Base-by-base conservation (phyloP, 2,888 invertebrate genomes). In the Sisyra nigra region DNA sequence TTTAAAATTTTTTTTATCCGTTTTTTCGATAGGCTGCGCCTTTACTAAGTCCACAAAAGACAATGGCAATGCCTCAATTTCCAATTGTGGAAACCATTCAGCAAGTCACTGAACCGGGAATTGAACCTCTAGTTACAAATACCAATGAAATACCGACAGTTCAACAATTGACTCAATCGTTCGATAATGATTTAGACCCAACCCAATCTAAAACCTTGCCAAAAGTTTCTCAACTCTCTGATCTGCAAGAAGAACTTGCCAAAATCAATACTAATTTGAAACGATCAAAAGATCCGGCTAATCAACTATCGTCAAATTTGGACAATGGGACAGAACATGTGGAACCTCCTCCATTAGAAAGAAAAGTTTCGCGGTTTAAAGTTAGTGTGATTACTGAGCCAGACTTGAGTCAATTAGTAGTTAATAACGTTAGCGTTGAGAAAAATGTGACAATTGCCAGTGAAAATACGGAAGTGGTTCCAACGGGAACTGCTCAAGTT, bases 201-300 rank as follows among this genome's bases (percentile, higher is more conserved):
- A n/a, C n/a, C n/a, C 15, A 13, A 42, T 46, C 15, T 47, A 50
- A 43, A 17, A 50, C 48, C 19, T 53, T 61, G 44, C 58, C 67
- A 1, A 67, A 68, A 61, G 67, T 64, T 33, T 66, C 67, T 29
- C 66, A 68, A 48, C 56, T 75, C 13, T 65, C 68, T 3, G 71
- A 71, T 50, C 62, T 75, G 24, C 73, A 74, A 58, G 69, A 69
- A 56, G 71, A 74, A 60, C 66, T 75, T 52, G 71, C 71, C 56
- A 71, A 70, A 63, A 73, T 74, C 57, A 69, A 70, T 45, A 19
- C 33, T 3, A 14, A 14, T 3, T 17, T 13, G 7, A 40, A 31
- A 31, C 15, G 29, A 18, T 19, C 14, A 11, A 38, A 45, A 11
- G 41, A 45, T 19, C 38, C 31, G 31, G 34, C 31, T 11, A 32